Conservation (phyloP, 64 coral and sea anemone species). For the Montipora efflorescens region DNA sequence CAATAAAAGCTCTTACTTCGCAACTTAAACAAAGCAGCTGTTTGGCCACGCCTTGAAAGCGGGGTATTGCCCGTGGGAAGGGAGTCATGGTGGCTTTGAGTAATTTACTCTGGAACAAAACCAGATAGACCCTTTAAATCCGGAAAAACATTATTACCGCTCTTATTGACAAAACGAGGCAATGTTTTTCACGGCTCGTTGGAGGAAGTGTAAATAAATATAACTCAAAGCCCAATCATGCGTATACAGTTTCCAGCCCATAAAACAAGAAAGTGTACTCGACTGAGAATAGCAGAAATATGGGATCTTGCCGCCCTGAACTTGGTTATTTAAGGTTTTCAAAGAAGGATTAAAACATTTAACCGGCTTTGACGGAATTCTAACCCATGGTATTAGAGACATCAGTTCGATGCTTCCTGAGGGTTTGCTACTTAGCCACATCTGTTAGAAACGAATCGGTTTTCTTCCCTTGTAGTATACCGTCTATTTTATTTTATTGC, state of each 20-base stretch:
- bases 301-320: too few relatives aligned
- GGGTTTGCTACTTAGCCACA: too few relatives aligned
- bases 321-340: too few relatives aligned
- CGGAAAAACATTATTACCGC: conserved; percentile 25
- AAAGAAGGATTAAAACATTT: too few relatives aligned
- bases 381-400: too few relatives aligned
- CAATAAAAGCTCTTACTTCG: not conserved
- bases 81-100: not conserved
- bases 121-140: not conserved
- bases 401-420: too few relatives aligned
- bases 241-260: not conserved
- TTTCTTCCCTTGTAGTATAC: too few relatives aligned
- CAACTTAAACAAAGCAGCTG: conserved; percentile 2
- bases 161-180: conserved; percentile 1
- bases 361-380: too few relatives aligned
- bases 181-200: conserved; percentile 15
- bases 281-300: not conserved
- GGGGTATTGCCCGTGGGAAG: not conserved
- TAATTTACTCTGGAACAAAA: conserved; percentile 29
- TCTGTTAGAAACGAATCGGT: too few relatives aligned
- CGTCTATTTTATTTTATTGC: too few relatives aligned
- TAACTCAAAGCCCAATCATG: not conserved
- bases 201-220: not conserved
- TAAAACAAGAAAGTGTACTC: not conserved
- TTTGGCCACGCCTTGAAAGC: not conserved